These are phyloP conservation scores for Melieria crassipennis DNA, from an alignment of 2,888 invertebrate genomes.

Conservation along the genomic window DNA sequence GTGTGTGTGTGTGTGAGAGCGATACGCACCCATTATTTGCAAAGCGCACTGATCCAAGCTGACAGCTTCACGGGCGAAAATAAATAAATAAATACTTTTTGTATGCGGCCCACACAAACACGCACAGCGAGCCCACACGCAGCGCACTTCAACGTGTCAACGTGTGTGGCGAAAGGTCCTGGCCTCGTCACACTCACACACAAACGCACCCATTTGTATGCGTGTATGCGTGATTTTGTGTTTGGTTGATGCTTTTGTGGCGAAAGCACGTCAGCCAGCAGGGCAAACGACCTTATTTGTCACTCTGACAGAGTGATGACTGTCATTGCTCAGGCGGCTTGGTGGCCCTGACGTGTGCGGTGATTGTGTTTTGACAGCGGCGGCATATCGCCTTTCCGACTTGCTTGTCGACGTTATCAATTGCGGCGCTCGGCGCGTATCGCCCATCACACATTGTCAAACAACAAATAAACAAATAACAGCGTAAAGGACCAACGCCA, in stretches of 20 bases:
- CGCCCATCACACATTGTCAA: constrained; percentile 13
- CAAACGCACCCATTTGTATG: neutral
- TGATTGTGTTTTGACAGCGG: neutral
- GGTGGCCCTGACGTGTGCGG: neutral
- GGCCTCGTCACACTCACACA: neutral
- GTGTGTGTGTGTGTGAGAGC: neutral
- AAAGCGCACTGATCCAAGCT: constrained; percentile 11
- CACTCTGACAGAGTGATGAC: constrained; percentile 56
- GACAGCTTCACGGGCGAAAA: neutral
- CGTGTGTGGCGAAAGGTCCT: neutral
- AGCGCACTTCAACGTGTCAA: neutral
- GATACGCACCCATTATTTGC: neutral
- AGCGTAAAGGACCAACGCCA: constrained; percentile 22
- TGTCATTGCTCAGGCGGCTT: constrained; percentile 29
- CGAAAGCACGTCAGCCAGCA: constrained; percentile 40
- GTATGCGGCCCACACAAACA: neutral
- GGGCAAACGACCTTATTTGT: constrained; percentile 57
- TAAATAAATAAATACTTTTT: neutral
- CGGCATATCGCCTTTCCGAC: neutral
- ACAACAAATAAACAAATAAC: constrained; percentile 13
- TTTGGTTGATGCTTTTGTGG: constrained; percentile 7
- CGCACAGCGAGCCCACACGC: neutral
- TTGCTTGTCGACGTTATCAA: constrained; percentile 16
- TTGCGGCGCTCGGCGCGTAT: constrained; percentile 16
- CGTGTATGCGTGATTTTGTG: neutral